A percentile compares a stretch with the other conserved stretches of the same genome.
These are phyloP conservation scores for Squalus acanthias DNA, from an alignment of 2,797 vertebrate species.

Conservation along the genomic window DNA sequence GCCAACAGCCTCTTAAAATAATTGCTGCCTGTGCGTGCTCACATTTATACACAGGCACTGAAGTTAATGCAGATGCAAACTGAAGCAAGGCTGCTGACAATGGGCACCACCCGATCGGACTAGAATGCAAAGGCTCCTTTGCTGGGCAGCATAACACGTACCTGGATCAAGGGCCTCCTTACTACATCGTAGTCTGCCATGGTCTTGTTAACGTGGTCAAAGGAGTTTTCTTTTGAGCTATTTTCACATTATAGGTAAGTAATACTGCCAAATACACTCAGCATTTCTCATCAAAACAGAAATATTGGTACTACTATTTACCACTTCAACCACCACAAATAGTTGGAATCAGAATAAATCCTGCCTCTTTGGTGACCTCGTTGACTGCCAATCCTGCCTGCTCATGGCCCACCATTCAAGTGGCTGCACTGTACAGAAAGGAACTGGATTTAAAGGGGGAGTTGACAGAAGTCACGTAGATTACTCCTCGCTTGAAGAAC, in stretches of 20 bases:
- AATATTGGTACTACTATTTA: neutral
- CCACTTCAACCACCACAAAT: neutral
- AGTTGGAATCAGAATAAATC: neutral
- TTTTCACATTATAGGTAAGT: neutral
- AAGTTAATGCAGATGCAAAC: neutral
- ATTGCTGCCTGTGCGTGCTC: neutral
- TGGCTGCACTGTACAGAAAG: neutral
- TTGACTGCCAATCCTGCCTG: neutral
- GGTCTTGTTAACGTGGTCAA: neutral
- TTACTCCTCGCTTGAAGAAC: neutral
- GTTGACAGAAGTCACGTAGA: neutral
- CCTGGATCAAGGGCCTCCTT: too few relatives aligned
- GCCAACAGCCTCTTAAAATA: neutral
- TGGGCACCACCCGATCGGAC: neutral
- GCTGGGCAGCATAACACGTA: neutral
- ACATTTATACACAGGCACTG: neutral
- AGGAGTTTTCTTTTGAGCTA: neutral
- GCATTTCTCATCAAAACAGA: neutral
- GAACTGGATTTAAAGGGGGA: neutral
- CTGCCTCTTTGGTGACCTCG: neutral
- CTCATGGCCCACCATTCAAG: neutral
- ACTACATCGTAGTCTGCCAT: neutral
- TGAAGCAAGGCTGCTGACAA: neutral
- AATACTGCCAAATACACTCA: neutral
- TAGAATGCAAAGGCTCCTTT: neutral